Evolutionary conservation across 2,113 vertebrate genomes (phyloP).

Genomic region (Stigmatopora nigra): DNA sequence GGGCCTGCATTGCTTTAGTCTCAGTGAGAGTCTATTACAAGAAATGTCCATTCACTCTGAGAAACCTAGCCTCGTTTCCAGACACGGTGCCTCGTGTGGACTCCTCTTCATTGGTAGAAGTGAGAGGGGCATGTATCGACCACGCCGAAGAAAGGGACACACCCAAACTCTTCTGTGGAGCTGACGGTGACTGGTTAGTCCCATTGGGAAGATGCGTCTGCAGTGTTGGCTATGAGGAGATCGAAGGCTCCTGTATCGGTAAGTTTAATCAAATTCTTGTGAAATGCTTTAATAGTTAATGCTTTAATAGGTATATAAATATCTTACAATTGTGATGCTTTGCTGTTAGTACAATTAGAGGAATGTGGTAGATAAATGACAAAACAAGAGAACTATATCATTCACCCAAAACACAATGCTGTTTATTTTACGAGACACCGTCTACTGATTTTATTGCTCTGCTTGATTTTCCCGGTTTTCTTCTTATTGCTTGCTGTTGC

Average conservation of each 20-base stretch:
- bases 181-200: constrained; percentile 93
- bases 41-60: constrained; percentile 88
- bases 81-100: constrained; percentile 92
- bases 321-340: background rate
- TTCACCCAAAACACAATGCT: constrained; percentile 5
- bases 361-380: background rate
- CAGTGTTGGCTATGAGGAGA: constrained; percentile 86
- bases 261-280: constrained; percentile 49
- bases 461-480: constrained; percentile 4
- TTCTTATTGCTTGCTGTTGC: constrained; percentile 16
- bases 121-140: constrained; percentile 86
- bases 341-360: constrained; percentile 5
- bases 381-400: background rate
- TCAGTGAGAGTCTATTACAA: constrained; percentile 93
- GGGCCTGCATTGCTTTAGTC: constrained; percentile 89
- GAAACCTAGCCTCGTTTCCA: constrained; percentile 88
- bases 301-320: background rate
- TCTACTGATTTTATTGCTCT: constrained; percentile 4
- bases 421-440: background rate
- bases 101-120: constrained; percentile 92
- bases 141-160: constrained; percentile 89
- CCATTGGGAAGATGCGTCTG: constrained; percentile 90
- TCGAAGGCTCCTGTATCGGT: constrained; percentile 84
- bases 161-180: constrained; percentile 92
- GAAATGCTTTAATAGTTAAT: background rate